Evolutionary conservation across 1,140 invertebrate species (phyloP).

Genomic region (Zaprionus taronus): DNA sequence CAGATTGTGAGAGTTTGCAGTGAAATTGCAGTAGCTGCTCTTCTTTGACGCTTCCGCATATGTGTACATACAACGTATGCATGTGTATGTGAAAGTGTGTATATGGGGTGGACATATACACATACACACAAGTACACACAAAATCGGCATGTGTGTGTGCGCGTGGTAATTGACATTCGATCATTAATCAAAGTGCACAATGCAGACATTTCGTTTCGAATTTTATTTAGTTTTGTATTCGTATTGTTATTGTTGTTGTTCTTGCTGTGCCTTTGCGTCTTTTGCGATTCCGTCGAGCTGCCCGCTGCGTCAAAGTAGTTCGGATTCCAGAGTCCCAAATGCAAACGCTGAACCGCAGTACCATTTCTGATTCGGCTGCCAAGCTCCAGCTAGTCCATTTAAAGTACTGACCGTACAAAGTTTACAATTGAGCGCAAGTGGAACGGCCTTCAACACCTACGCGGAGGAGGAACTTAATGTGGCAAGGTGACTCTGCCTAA

Average conservation of each 20-base stretch:
- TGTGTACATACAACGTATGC: constrained; percentile 1
- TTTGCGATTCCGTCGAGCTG: constrained; percentile 34
- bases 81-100: constrained; percentile 10
- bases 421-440: constrained; percentile 41
- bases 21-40: neutral
- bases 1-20: constrained; percentile 1
- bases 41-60: constrained; percentile 20
- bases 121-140: neutral
- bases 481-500: constrained; percentile 30
- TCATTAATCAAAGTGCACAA: constrained; percentile 84
- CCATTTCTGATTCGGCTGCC: neutral
- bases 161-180: constrained; percentile 80
- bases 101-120: constrained; percentile 26
- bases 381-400: constrained; percentile 3
- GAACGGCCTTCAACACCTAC: constrained; percentile 72
- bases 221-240: constrained; percentile 67
- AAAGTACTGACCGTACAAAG: constrained; percentile 23
- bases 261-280: constrained; percentile 11
- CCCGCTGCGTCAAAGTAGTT: constrained; percentile 30
- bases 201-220: constrained; percentile 78
- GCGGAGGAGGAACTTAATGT: neutral
- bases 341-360: neutral
- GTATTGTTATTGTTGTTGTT: constrained; percentile 16
- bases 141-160: constrained; percentile 17
- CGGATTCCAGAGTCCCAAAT: neutral